Conservation (phyloP, 2,888 invertebrate species). For the Lasius platythorax region DNA sequence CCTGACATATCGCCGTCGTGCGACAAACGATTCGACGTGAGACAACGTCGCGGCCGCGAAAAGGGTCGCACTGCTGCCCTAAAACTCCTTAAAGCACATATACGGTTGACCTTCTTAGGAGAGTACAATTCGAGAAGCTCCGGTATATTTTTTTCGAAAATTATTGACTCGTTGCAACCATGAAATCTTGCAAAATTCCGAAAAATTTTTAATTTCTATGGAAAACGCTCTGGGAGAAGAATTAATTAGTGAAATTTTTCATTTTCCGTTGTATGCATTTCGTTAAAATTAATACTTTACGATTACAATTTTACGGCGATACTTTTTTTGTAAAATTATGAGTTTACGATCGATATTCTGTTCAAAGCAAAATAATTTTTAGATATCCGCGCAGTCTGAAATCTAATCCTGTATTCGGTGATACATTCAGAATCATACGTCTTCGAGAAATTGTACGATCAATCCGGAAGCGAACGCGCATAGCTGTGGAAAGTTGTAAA, state of each 20-base stretch:
- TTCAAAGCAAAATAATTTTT: not conserved
- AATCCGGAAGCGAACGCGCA: conserved; percentile 34
- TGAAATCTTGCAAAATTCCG: not conserved
- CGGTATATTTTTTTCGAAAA: not conserved
- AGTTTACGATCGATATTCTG: not conserved
- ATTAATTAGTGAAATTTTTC: not conserved
- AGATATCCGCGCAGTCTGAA: not conserved
- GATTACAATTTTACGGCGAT: not conserved
- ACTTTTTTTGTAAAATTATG: not conserved
- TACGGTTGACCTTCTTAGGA: not conserved
- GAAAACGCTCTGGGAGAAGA: not conserved
- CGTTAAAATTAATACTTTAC: not conserved
- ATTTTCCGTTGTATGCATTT: not conserved
- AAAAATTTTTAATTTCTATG: not conserved
- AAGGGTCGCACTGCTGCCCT: conserved; percentile 17
- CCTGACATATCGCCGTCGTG: conserved; percentile 58
- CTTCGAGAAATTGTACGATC: conserved; percentile 7
- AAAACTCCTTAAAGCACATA: conserved; percentile 17
- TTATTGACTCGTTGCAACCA: not conserved
- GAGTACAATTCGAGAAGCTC: not conserved
- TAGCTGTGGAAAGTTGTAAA: conserved; percentile 40
- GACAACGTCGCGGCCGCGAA: conserved; percentile 55
- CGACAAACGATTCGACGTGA: conserved; percentile 57
- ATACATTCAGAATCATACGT: not conserved
- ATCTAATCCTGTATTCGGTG: not conserved